Evolutionary conservation across 2,113 vertebrate genomes (phyloP).

Genomic region (Sus scrofa): T2T-Sscrofa CM000817.6:79891501-79892000

Average conservation of each 20-base stretch:
- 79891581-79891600: accelerated
- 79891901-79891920: background rate
- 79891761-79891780: background rate
- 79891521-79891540: background rate
- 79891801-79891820: background rate
- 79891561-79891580: background rate
- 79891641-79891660: background rate
- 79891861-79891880: background rate
- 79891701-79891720: background rate
- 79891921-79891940: background rate
- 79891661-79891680: background rate
- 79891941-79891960: background rate
- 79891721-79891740: background rate
- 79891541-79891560: background rate
- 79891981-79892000: background rate
- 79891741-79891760: too few relatives aligned
- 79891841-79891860: background rate
- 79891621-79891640: accelerated
- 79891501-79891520: background rate
- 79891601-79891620: accelerated
- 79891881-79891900: background rate
- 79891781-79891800: background rate
- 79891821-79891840: background rate
- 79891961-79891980: too few relatives aligned
- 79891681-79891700: background rate